Conservation (phyloP, 2,888 invertebrate genomes). For the Aphodius sticticus region DNA sequence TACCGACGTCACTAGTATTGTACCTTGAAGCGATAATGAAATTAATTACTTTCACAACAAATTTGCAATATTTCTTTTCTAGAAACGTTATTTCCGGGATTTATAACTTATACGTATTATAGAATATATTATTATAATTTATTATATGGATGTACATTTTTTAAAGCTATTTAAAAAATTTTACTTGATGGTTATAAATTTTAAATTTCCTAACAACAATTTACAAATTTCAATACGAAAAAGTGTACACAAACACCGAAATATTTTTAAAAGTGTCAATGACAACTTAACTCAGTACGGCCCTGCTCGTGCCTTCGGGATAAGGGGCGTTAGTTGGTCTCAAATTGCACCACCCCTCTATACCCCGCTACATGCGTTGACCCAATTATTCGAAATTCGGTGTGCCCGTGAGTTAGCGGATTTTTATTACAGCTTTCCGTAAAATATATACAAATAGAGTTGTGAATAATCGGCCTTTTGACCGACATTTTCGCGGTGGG, state of each 20-base stretch:
- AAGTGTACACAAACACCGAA: neutral
- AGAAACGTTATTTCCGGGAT: too few species aligned
- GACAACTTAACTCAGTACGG: neutral
- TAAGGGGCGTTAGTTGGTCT: slow-evolving; percentile 57
- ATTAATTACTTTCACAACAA: too few species aligned
- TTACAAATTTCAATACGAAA: too few species aligned
- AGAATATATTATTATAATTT: too few species aligned
- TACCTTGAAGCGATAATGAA: too few species aligned
- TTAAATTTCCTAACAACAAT: too few species aligned
- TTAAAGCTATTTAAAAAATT: too few species aligned
- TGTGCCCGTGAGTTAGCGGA: neutral
- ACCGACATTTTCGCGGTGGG: neutral
- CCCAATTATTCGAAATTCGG: slow-evolving; percentile 33
- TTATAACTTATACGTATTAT: too few species aligned
- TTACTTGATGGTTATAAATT: too few species aligned
- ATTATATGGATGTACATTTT: too few species aligned
- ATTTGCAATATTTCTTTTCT: too few species aligned
- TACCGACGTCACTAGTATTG: neutral
- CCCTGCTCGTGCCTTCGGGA: slow-evolving; percentile 44
- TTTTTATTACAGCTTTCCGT: neutral
- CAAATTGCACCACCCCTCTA: slow-evolving; percentile 54
- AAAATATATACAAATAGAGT: neutral
- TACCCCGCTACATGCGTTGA: slow-evolving; percentile 46
- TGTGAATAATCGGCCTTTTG: neutral
- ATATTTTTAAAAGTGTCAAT: neutral